Conservation (phyloP, 2,113 vertebrate genomes). For the Percopsis transmontana region DNA sequence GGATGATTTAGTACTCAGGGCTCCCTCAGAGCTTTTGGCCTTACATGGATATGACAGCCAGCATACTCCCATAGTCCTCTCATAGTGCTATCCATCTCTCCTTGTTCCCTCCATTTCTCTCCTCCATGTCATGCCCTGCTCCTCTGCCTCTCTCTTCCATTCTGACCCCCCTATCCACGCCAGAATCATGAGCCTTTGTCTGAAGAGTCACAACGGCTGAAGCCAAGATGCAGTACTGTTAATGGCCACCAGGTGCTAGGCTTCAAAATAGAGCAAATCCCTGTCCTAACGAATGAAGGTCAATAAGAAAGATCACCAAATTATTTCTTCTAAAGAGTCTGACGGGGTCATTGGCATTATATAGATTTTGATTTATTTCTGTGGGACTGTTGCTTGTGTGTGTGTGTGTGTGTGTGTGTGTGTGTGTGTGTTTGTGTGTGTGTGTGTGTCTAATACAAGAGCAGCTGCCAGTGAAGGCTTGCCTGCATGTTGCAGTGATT, state of each 20-base stretch:
- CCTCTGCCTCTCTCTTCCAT: conserved; percentile 35
- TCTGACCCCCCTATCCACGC: conserved; percentile 15
- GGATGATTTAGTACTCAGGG: conserved; percentile 53
- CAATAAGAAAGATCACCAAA: too few relatives aligned
- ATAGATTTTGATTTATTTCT: too few relatives aligned
- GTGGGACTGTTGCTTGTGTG: background rate
- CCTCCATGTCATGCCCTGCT: conserved; percentile 17
- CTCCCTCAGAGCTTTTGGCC: conserved; percentile 40
- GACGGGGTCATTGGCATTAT: too few relatives aligned
- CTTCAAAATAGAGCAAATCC: too few relatives aligned
- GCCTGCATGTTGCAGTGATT: conserved; percentile 77
- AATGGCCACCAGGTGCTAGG: too few relatives aligned
- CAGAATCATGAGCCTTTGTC: too few relatives aligned
- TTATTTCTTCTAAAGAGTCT: too few relatives aligned
- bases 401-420: conserved; percentile 1
- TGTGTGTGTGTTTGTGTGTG: conserved; percentile 1
- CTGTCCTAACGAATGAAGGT: too few relatives aligned
- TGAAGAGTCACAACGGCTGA: too few relatives aligned
- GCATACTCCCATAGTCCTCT: conserved; percentile 47
- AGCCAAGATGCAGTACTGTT: too few relatives aligned
- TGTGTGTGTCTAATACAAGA: conserved; percentile 48
- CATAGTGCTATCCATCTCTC: conserved; percentile 29
- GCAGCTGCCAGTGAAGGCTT: conserved; percentile 74
- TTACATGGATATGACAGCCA: conserved; percentile 70
- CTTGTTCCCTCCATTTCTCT: conserved; percentile 44